Evolutionary conservation across 2,113 vertebrate species (phyloP), one percentile per base, ranked within the genome.

Genomic region (Rhipidura dahli): DNA sequence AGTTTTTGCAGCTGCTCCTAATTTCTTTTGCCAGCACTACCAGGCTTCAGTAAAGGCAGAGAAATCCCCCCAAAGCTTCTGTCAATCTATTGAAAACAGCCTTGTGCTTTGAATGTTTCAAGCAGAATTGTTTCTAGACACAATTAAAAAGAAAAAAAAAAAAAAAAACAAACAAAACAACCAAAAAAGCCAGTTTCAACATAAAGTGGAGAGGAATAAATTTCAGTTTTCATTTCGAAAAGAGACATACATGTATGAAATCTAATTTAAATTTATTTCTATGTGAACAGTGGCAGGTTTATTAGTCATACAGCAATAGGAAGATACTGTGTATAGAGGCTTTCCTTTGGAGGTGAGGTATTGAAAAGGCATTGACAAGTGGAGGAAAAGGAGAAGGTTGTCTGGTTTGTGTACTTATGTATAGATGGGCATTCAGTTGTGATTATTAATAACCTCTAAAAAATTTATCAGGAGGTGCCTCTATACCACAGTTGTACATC

Each of bases 1-100:
- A 95, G 92, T 85, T 96, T 97, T 88, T 96, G 73, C 97, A 98
- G 97, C 96, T 97, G 96, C 72, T 84, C 40, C 26, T 53, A 89
- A 80, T 89, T 94, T 94, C 94, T 96, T 87, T 95, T 95, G 90
- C 94, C 89, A 85, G 44, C 28, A 51, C 40, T 39, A 50, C 68
- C 65, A 92, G 72, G 57, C 59, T 85, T 90, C 56, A 89, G 73
- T 73, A 93, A 97, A 83, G 45, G 70, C 91, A 81, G 85, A 96
- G 71, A 92, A 89, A 95, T 98, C 93, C 66, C 84, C 89, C 57
- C 73, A 89, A 66, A 87, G 87, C 84, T 96, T 97, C 83, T 89
- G 77, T 83, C 93, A 30, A 8, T 75, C 82, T 96, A 95, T 96
- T 98, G 90, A 92, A 97, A 98, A 95, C 90, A 97, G 95, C 61